A percentile compares a stretch with the other conserved stretches of the same genome.
Evolutionary conservation across 2,797 vertebrate species (phyloP).

Genomic region (Hoplostethus atlanticus): DNA sequence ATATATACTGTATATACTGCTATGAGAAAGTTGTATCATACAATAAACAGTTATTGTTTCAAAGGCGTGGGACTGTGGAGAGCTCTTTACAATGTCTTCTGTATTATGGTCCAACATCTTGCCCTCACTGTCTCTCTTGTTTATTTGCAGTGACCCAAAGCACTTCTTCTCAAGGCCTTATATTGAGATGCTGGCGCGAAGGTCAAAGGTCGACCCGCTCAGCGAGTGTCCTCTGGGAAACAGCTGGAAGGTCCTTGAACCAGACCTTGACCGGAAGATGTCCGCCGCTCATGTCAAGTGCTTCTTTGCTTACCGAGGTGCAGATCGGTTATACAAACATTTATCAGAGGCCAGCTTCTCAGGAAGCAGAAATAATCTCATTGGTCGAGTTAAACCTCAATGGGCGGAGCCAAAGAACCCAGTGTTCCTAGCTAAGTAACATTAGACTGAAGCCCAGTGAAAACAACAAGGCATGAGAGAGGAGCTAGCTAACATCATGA

Average conservation of each 20-base stretch:
- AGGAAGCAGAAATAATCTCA: no score
- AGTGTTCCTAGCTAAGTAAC: no score
- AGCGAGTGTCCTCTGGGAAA: slow-evolving; percentile 65
- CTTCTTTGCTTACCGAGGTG: slow-evolving; percentile 80
- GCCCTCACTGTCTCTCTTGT: background rate
- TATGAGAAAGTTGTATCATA: background rate
- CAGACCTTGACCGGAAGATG: slow-evolving; percentile 76
- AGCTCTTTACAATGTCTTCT: background rate
- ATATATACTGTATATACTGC: background rate
- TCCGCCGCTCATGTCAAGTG: slow-evolving; percentile 74
- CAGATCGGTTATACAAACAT: slow-evolving; percentile 6
- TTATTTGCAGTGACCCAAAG: slow-evolving; percentile 76
- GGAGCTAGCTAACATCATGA: no score
- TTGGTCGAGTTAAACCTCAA: no score
- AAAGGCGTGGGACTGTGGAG: background rate
- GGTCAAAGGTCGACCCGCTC: slow-evolving; percentile 79
- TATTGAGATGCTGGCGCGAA: slow-evolving; percentile 77
- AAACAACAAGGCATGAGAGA: no score
- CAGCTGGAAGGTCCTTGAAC: slow-evolving; percentile 74
- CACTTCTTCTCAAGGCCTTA: slow-evolving; percentile 78
- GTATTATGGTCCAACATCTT: background rate
- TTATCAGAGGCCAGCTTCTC: background rate
- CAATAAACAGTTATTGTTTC: background rate
- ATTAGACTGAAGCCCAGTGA: no score
- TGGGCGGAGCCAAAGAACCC: no score